A percentile compares a stretch with the other conserved stretches of the same genome.
These are phyloP conservation scores for Cremastinae sp. DNA, from an alignment of 2,888 invertebrate genomes.

Conservation along the genomic window DNA sequence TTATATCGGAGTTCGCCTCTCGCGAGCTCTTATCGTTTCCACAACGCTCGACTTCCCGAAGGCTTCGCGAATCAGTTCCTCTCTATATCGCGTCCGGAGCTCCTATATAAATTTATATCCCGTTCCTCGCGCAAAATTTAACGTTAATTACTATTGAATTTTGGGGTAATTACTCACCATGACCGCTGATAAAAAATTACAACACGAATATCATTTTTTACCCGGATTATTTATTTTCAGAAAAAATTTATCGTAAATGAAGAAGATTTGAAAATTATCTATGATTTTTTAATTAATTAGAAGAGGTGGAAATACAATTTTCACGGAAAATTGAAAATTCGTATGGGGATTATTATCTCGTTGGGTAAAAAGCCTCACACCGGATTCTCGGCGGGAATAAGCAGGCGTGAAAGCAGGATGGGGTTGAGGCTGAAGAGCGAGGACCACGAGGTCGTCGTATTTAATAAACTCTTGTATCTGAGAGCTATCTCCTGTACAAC, in stretches of 20 bases:
- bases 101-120: slow-evolving; percentile 26
- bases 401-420: slow-evolving; percentile 3
- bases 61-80: slow-evolving; percentile 44
- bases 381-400: slow-evolving; percentile 20
- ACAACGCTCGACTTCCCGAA: slow-evolving; percentile 65
- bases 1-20: slow-evolving; percentile 66
- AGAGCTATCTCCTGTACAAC: slow-evolving; percentile 43
- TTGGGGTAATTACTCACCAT: no score
- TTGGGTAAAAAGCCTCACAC: slow-evolving; percentile 33
- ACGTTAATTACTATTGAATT: slow-evolving; percentile 54
- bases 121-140: slow-evolving; percentile 32
- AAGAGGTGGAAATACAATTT: background rate
- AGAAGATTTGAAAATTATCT: background rate
- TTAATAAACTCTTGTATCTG: slow-evolving; percentile 55
- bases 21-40: slow-evolving; percentile 67
- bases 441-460: slow-evolving; percentile 48
- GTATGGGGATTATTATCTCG: slow-evolving; percentile 52
- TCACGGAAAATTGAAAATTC: slow-evolving; percentile 42
- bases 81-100: background rate
- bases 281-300: no score
- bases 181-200: no score
- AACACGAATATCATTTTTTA: no score
- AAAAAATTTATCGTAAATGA: background rate
- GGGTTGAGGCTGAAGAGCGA: slow-evolving; percentile 22
- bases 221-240: no score